These are phyloP conservation scores for Salvator merianae DNA, from an alignment of 2,113 vertebrate genomes.

Conservation along the genomic window DNA sequence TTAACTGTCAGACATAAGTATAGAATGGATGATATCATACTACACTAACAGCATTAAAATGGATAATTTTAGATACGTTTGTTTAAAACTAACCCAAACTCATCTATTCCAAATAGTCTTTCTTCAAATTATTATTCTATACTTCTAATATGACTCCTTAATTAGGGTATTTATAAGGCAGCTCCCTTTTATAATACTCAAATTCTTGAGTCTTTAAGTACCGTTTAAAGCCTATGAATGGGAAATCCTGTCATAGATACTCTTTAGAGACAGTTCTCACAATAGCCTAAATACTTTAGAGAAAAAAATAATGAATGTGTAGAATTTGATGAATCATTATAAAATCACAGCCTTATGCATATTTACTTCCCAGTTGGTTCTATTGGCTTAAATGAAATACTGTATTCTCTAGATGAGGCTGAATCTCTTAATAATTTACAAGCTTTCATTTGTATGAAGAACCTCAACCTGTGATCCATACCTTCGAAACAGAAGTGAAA, in stretches of 20 bases:
- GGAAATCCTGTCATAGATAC: background rate
- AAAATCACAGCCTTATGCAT: background rate
- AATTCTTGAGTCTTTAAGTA: background rate
- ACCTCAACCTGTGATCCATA: background rate
- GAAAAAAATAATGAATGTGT: background rate
- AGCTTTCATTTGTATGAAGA: background rate
- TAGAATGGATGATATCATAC: background rate
- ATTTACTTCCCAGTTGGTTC: background rate
- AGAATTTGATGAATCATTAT: background rate
- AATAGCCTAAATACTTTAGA: background rate
- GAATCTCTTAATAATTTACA: background rate
- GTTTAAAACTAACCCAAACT: background rate
- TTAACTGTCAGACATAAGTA: background rate
- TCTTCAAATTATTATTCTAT: background rate
- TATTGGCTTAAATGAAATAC: background rate
- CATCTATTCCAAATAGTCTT: background rate
- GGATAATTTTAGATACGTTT: background rate
- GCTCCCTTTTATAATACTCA: background rate
- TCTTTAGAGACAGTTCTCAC: background rate
- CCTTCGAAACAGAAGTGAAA: background rate
- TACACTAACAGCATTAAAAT: background rate
- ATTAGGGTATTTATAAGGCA: no score
- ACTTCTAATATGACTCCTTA: background rate
- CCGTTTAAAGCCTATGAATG: background rate
- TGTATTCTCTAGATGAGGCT: background rate